Evolutionary conservation across 2,797 vertebrate genomes (phyloP), one percentile per base, ranked within the genome.

Genomic region (Hoplostethus mediterraneus): DNA sequence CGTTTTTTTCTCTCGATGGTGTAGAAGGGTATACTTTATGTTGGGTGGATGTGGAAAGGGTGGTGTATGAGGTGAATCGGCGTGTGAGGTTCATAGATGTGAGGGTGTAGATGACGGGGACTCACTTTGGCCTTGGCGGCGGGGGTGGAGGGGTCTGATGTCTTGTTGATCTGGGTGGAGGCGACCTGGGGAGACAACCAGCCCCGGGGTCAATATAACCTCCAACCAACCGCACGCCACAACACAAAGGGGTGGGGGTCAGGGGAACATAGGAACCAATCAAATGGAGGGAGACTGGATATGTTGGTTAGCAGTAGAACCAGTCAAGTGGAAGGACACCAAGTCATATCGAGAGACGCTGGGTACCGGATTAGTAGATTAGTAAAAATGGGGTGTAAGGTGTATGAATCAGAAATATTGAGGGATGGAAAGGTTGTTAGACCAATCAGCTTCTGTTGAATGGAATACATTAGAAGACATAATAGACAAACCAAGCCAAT

Each of bases 81-180:
- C 69, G 82, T 89, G 77, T 74, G 48, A 67, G 58, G 51, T 21
- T 21, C 21, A 21, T 21, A 21, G 21, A 21, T 77, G 80, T 49
- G 61, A 73, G 59, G 71, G 66, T 84, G 88, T 63, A 57, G 36
- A 67, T 83, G 81, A 83, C 54, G 72, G 87, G 82, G 84, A 95
- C 94, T 95, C 93, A 95, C 94, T 93, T 82, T 95, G 91, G 92
- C 90, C 92, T 94, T 94, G 92, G 84, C 77, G 48, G 89, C 80
- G 67, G 91, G 87, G 89, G 89, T 92, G 85, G 90, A 85, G 82
- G 91, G 73, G 78, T 93, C 89, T 55, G 93, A 80, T 80, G 92
- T 84, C 93, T 93, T 94, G 92, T 84, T 94, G 92, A 90, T 94
- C 89, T 85, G 88, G 88, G 88, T 81, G 87, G 93, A 90, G 77